A percentile compares a stretch with the other conserved stretches of the same genome.
Conservation (phyloP, 2,888 invertebrate genomes). For the Resseliella maxima region DNA sequence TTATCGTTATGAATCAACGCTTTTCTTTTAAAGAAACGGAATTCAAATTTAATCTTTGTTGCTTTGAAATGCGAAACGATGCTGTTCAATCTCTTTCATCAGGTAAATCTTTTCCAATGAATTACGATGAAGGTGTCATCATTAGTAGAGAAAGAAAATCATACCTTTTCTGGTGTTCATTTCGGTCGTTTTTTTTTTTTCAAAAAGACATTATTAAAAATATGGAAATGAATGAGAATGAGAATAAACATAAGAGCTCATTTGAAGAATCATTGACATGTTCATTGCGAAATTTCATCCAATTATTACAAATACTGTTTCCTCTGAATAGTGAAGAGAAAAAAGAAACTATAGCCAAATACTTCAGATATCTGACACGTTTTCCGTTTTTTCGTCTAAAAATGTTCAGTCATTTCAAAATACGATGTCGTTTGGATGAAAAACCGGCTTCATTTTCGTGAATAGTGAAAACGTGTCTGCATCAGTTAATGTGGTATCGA, state of each 20-base stretch:
- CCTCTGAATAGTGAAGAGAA: not conserved
- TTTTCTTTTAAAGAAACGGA: not conserved
- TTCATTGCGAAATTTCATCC: slow-evolving; percentile 4
- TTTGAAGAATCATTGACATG: not conserved
- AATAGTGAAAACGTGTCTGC: not conserved
- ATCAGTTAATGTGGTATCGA: not conserved
- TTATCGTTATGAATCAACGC: not conserved
- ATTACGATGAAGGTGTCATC: not conserved
- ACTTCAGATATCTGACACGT: not conserved
- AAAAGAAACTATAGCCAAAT: not conserved
- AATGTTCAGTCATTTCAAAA: not conserved
- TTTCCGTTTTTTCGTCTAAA: not conserved
- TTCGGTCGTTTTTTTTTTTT: not conserved
- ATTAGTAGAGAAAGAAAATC: not conserved
- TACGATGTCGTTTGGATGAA: not conserved
- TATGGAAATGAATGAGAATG: not conserved
- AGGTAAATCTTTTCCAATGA: not conserved
- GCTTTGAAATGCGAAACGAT: not conserved
- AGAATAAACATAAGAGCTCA: not conserved
- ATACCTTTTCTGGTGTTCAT: not conserved
- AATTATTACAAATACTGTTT: not conserved
- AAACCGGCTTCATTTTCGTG: not conserved
- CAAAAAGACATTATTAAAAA: not conserved
- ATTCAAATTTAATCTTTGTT: not conserved
- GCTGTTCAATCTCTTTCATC: not conserved